Evolutionary conservation across 2,888 invertebrate genomes (phyloP), one percentile per base, ranked within the genome.

Genomic region (Abrostola tripartita): DNA sequence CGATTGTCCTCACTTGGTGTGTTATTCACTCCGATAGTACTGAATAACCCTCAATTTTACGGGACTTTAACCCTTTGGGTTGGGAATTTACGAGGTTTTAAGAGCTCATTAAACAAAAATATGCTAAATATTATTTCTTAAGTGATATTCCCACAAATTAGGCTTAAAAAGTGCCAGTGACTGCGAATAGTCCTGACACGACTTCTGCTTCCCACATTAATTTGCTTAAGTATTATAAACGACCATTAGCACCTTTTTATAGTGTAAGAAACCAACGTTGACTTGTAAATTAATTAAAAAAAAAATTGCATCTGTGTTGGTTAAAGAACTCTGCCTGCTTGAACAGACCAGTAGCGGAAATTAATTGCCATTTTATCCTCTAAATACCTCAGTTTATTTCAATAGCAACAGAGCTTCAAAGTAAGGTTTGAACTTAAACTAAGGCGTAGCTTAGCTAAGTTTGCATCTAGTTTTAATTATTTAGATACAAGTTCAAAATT

Each of bases 1-100:
- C 44, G 37, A 41, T 38, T 40, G 59, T 57, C 50, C 54, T 12
- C 40, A 65, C 47, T 53, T 11, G 37, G 42, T 36, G 35, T 62
- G 50, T 74, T 70, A 65, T 59, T 69, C 52, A 52, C 70, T 61
- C 55, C 58, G 65, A 56, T 65, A 56, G 50, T 42, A 61, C 52
- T 65, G 58, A 65, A 55, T 40, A 37, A 58, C 38, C 58, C 12
- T 56, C 44, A 61, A 74, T 37, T 58, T 65, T 50, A 41, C 11
- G 35, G 42, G 47, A 42, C n/a, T 59, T 53, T 61, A 56, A 11
- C 7, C 35, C 50, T 56, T 74, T 74, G 59, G 12, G 61, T 53
- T 61, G 65, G 58, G 55, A 42, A 14, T 65, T 72, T 61, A 74
- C 12, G 64, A 59, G 58, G 53, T 52, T 44, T 36, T 55, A 68